These are phyloP conservation scores for Oceanites oceanicus DNA, from an alignment of 2,113 vertebrate genomes.

Conservation along the genomic window DNA sequence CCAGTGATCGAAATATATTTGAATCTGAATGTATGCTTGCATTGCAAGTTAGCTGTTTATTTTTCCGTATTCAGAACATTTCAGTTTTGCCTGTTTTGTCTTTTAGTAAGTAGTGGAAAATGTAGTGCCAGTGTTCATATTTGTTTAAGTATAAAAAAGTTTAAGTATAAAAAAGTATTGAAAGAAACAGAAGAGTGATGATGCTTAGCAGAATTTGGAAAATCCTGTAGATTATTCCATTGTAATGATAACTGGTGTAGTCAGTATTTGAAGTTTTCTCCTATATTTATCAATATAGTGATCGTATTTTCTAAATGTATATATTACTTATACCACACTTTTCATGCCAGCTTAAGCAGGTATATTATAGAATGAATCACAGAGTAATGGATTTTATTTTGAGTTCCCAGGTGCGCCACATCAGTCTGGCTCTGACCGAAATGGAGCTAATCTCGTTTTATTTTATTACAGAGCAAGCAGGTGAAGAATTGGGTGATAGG, in stretches of 20 bases:
- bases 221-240: not conserved
- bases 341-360: not conserved
- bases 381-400: not conserved
- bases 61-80: not conserved
- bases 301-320: not conserved
- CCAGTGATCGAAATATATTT: not conserved
- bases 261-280: not conserved
- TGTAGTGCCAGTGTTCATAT: not conserved
- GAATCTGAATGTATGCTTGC: not conserved
- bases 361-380: not conserved
- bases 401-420: not conserved
- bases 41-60: not conserved
- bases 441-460: not conserved
- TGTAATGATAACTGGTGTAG: not conserved
- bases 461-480: not conserved
- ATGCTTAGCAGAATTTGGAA: not conserved
- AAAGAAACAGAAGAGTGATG: not conserved
- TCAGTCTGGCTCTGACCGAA: not conserved
- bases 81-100: not conserved
- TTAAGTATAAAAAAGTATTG: not conserved
- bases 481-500: not conserved
- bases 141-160: not conserved
- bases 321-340: not conserved
- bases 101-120: not conserved
- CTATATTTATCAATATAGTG: not conserved